These are phyloP conservation scores for Aporophyla nigra DNA, from an alignment of 2,888 invertebrate species.

Conservation along the genomic window DNA sequence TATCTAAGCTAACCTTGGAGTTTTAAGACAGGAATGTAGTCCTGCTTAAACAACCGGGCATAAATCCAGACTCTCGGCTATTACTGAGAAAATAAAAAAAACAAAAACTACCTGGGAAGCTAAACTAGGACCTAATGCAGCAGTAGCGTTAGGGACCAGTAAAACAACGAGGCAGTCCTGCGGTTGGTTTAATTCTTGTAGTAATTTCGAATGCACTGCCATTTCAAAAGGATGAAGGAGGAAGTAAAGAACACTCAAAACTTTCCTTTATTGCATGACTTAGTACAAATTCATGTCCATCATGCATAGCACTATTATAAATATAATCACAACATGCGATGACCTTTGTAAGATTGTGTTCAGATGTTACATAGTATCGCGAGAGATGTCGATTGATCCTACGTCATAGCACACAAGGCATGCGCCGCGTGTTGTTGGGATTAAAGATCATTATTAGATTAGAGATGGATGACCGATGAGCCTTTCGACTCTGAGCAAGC, in stretches of 20 bases:
- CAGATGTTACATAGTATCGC: conserved; percentile 22
- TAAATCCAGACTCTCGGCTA: background rate
- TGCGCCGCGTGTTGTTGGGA: background rate
- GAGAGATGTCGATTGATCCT: conserved; percentile 11
- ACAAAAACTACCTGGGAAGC: background rate
- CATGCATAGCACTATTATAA: background rate
- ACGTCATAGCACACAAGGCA: conserved; percentile 25
- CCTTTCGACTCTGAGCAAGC: too few relatives aligned
- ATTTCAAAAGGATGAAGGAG: background rate
- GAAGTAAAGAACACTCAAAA: conserved; percentile 12
- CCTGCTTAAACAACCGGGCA: background rate
- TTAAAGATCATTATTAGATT: conserved; percentile 35
- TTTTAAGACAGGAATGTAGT: background rate
- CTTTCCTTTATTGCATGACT: conserved; percentile 24
- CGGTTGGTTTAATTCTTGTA: background rate
- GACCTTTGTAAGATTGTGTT: conserved; percentile 33
- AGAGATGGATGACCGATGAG: background rate
- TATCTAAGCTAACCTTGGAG: background rate
- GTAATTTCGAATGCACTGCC: background rate
- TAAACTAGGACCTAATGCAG: background rate
- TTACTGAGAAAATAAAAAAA: background rate
- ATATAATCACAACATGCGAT: conserved; percentile 21
- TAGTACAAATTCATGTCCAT: conserved; percentile 14
- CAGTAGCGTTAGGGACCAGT: too few relatives aligned
- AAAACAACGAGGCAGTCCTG: background rate